phyloP scores from a whole-genome alignment of 1,140 invertebrate genomes.

The Trypoxylus dichotomus region DNA sequence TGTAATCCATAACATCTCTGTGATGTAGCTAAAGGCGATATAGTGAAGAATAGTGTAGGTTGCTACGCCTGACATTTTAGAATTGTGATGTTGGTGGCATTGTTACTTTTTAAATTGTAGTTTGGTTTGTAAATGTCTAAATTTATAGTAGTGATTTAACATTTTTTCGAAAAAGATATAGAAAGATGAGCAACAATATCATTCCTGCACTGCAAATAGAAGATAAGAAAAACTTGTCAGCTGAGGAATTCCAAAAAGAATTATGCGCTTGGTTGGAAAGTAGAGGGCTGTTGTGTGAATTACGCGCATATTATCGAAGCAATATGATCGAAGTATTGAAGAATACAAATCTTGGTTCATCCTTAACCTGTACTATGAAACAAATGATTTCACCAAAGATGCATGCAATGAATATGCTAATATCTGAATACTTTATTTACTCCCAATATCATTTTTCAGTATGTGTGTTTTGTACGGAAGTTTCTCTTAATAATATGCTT shows the following conservation, averaged over 20 bases:
- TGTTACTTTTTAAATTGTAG: not conserved
- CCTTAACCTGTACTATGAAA: slow-evolving; percentile 35
- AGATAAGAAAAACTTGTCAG: slow-evolving; percentile 42
- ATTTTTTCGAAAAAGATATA: not conserved
- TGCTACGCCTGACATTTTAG: not conserved
- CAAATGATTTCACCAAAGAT: slow-evolving; percentile 52
- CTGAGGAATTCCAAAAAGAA: slow-evolving; percentile 59
- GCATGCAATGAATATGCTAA: slow-evolving; percentile 60
- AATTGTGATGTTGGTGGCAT: not conserved
- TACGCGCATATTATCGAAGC: slow-evolving; percentile 58
- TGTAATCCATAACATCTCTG: too few relatives aligned
- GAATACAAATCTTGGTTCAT: slow-evolving; percentile 48
- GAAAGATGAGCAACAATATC: not conserved
- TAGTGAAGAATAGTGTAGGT: too few relatives aligned
- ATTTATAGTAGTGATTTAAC: slow-evolving; percentile 11
- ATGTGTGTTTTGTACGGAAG: slow-evolving; percentile 61
- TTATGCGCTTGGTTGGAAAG: slow-evolving; percentile 59
- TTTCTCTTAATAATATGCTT: slow-evolving; percentile 51
- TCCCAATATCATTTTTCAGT: slow-evolving; percentile 60
- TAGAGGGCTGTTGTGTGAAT: slow-evolving; percentile 58
- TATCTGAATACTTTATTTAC: slow-evolving; percentile 59
- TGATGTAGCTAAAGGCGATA: too few relatives aligned
- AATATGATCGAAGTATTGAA: slow-evolving; percentile 60
- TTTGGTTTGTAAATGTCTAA: not conserved
- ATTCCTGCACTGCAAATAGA: not conserved